A percentile compares a stretch with the other conserved stretches of the same genome.
phyloP scores from a whole-genome alignment of 2,888 invertebrate species.

The Cephus pygmeus region DNA sequence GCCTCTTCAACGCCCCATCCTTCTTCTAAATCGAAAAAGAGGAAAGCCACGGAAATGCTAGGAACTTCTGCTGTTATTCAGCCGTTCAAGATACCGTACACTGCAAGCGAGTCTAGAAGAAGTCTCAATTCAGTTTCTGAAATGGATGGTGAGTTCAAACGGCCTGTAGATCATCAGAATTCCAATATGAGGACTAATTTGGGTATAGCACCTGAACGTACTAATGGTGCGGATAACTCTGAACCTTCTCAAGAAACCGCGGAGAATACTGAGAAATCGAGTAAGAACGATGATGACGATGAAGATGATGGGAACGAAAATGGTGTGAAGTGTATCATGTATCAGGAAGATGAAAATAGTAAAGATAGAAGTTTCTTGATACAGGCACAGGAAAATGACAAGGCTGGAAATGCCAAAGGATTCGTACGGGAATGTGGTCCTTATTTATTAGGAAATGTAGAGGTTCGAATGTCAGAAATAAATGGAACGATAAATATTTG shows the following conservation, averaged over 20 bases:
- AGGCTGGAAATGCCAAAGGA: slow-evolving; percentile 31
- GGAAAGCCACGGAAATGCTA: slow-evolving; percentile 52
- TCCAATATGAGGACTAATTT: not conserved
- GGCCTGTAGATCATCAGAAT: slow-evolving; percentile 8
- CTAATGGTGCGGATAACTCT: slow-evolving; percentile 17
- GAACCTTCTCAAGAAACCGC: slow-evolving; percentile 10
- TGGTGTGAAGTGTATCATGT: slow-evolving; percentile 57
- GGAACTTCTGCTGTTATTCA: slow-evolving; percentile 37
- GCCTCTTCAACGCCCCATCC: slow-evolving; percentile 14
- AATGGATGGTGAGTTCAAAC: slow-evolving; percentile 28
- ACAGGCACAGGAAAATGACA: slow-evolving; percentile 45
- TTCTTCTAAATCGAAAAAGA: slow-evolving; percentile 45
- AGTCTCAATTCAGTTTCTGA: slow-evolving; percentile 35
- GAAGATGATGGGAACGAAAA: slow-evolving; percentile 35
- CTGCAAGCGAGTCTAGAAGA: slow-evolving; percentile 24
- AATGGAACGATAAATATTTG: slow-evolving; percentile 63
- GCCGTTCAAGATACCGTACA: slow-evolving; percentile 54
- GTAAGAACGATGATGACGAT: slow-evolving; percentile 20
- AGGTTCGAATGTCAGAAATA: slow-evolving; percentile 60
- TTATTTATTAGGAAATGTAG: slow-evolving; percentile 58
- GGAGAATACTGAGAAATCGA: slow-evolving; percentile 7
- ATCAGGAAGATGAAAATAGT: slow-evolving; percentile 52
- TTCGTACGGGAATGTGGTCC: slow-evolving; percentile 59
- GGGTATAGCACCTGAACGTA: slow-evolving; percentile 2
- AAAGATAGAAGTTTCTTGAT: slow-evolving; percentile 58